phyloP scores from a whole-genome alignment of 2,113 vertebrate genomes.

The Chaetops frenatus region DNA sequence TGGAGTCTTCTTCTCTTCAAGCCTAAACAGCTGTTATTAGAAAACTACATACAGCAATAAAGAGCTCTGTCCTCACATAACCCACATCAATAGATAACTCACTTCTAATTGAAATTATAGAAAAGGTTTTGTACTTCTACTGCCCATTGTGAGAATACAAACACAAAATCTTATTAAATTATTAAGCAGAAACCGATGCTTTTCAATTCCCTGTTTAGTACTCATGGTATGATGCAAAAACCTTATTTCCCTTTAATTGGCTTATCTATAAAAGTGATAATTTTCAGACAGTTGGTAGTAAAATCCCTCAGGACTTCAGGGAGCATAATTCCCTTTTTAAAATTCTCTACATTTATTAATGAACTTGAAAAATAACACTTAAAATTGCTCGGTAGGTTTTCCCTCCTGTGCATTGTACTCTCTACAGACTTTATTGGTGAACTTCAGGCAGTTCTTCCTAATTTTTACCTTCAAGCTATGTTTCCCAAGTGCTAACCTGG shows the following conservation, averaged over 20 bases:
- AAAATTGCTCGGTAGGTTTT: slow-evolving; percentile 5
- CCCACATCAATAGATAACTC: not conserved
- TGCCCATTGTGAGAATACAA: not conserved
- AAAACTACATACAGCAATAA: not conserved
- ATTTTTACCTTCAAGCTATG: not conserved
- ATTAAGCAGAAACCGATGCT: slow-evolving; percentile 43
- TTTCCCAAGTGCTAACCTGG: slow-evolving; percentile 12
- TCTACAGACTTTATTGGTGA: not conserved
- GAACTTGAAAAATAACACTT: slow-evolving; percentile 57
- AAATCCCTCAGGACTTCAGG: slow-evolving; percentile 55
- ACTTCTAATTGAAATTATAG: slow-evolving; percentile 3
- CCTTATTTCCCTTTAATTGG: slow-evolving; percentile 59
- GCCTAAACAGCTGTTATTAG: not conserved
- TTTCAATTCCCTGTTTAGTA: slow-evolving; percentile 53
- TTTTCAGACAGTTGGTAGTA: slow-evolving; percentile 58
- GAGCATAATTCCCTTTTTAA: slow-evolving; percentile 57
- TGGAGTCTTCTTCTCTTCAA: not conserved
- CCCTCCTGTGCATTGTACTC: slow-evolving; percentile 11
- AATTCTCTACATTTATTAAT: slow-evolving; percentile 63
- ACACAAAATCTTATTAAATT: slow-evolving; percentile 37
- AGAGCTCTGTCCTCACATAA: not conserved
- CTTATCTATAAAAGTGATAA: slow-evolving; percentile 63
- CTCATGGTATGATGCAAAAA: slow-evolving; percentile 23
- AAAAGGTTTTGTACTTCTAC: not conserved
- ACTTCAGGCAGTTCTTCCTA: slow-evolving; percentile 19